phyloP scores from a whole-genome alignment of 2,888 invertebrate genomes.

The Pasiphila rectangulata region DNA sequence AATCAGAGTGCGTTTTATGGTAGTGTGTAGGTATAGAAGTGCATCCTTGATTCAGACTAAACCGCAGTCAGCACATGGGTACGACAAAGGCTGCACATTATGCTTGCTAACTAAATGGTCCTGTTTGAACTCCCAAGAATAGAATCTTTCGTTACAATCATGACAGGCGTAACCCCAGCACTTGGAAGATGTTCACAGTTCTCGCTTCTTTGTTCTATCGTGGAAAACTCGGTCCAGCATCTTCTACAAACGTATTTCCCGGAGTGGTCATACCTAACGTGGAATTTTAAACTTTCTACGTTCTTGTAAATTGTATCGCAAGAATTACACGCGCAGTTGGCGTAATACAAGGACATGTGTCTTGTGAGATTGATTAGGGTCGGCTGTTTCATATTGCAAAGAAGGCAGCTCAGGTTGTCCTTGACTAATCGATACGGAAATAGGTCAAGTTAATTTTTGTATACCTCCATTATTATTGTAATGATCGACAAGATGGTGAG shows the following conservation, averaged over 20 bases:
- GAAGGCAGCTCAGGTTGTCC: conserved; percentile 21
- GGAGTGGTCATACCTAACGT: conserved; percentile 21
- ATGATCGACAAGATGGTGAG: conserved; percentile 42
- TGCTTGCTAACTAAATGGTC: conserved; percentile 30
- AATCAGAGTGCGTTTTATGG: conserved; percentile 5
- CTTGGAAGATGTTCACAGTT: conserved; percentile 14
- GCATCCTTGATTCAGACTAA: neutral
- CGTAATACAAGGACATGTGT: conserved; percentile 37
- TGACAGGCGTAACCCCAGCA: conserved; percentile 25
- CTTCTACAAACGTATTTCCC: conserved; percentile 21
- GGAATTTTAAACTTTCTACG: conserved; percentile 10
- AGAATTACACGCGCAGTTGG: conserved; percentile 34
- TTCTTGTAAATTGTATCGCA: conserved; percentile 29
- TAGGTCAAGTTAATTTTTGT: too few relatives aligned
- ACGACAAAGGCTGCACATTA: conserved; percentile 27
- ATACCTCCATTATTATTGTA: conserved; percentile 39
- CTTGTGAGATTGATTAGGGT: conserved; percentile 32
- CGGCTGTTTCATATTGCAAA: conserved; percentile 21
- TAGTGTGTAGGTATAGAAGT: conserved; percentile 8
- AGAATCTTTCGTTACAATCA: conserved; percentile 29
- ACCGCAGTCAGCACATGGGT: conserved; percentile 16
- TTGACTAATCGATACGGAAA: conserved; percentile 24
- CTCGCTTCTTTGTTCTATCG: conserved; percentile 14
- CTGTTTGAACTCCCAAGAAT: conserved; percentile 12
- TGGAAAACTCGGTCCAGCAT: conserved; percentile 21